Base-by-base conservation (phyloP, 2,113 vertebrate genomes). In the Ranitomeya variabilis region DNA sequence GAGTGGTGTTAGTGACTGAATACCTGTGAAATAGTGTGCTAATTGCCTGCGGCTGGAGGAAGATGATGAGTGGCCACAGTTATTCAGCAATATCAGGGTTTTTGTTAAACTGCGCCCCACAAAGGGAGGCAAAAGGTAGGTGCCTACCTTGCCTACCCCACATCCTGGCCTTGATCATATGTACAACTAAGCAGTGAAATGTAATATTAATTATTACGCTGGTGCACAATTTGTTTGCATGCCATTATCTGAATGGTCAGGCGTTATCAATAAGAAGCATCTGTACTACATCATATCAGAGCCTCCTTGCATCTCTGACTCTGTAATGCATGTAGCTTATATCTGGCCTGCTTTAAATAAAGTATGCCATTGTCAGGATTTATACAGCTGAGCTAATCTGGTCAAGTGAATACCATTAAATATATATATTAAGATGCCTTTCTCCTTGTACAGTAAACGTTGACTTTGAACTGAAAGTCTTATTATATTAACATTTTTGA, bases 391-490 rank as follows among this genome's bases (percentile, higher is more conserved):
- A 54, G 64, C 64, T 83, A 45, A 83, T 64, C 45, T 69, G 45
- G 51, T 54, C 64, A 66, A 83, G 37, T 51, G 64, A 69, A 54
- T 83, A 45, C 62, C 45, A 83, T 83, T 83, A 69, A 45, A 64
- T 16, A 83, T 51, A 69, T 83, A 54, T 51, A 83, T 83, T 83
- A 67, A 69, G 64, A 37, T 52, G 10, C 31, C 31, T 23, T 83
- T 83, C 37, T 83, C 81, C 81, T 83, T 83, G 62, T 23, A 54
- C 9, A 13, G 45, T 23, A 64, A 69, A 69, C 3, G 13, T 66
- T 83, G 81, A 83, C 81, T 83, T 83, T 83, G 81, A 83, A 69
- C 62, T 69, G 37, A 67, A 54, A 18, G 81, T 69, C 62, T 83
- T 83, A 16, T 69, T 51, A 83, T 83, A 67, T 51, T 83, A 83